Conservation (phyloP, 2,797 vertebrate genomes). For the Lerista edwardsae region DNA sequence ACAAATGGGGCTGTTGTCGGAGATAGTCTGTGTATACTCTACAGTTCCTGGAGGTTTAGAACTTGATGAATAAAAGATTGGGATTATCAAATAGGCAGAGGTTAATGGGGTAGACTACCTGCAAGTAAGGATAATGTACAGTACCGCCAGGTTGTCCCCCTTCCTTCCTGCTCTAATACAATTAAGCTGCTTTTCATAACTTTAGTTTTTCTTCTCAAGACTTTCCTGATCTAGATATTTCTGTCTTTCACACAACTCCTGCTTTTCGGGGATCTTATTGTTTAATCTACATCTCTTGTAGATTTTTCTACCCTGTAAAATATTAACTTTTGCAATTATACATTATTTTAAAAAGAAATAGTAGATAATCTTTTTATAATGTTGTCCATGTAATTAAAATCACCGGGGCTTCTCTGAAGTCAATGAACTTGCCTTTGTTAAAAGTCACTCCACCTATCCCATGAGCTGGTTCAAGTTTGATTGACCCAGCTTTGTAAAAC, state of each 20-base stretch:
- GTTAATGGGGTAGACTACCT: background rate
- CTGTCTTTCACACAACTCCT: background rate
- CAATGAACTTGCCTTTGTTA: too few species aligned
- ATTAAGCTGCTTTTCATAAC: background rate
- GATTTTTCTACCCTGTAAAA: background rate
- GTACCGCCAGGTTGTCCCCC: too few species aligned
- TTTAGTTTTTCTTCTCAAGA: background rate
- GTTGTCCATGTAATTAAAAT: background rate
- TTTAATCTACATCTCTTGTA: background rate
- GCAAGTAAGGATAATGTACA: background rate
- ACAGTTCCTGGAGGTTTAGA: background rate
- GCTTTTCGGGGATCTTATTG: background rate
- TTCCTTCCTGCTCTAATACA: background rate
- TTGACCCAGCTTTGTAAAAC: too few species aligned
- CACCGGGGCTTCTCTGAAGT: background rate
- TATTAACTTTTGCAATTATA: background rate
- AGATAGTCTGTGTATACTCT: too few species aligned
- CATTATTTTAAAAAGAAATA: background rate
- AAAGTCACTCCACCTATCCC: too few species aligned
- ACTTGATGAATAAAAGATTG: background rate
- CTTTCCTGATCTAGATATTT: background rate
- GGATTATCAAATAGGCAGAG: background rate
- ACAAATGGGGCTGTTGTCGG: background rate
- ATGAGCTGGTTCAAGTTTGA: too few species aligned
- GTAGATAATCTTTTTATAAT: background rate